These are phyloP conservation scores for Opisthocomus hoazin DNA, from an alignment of 2,113 vertebrate genomes.

Conservation along the genomic window DNA sequence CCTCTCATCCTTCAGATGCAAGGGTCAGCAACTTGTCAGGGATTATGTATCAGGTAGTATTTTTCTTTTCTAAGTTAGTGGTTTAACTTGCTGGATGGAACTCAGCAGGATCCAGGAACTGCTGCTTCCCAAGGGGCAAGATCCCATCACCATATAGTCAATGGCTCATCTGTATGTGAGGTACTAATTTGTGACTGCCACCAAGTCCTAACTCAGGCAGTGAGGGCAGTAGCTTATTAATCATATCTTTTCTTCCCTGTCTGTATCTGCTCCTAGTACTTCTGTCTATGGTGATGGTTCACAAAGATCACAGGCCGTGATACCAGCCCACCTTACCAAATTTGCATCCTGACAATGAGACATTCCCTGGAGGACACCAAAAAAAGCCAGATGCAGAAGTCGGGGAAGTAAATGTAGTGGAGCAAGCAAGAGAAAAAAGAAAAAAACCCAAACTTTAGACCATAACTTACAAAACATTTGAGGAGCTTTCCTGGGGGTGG, in stretches of 20 bases:
- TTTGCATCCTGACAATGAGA: neutral
- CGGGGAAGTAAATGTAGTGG: neutral
- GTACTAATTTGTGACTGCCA: neutral
- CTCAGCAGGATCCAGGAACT: conserved; percentile 32
- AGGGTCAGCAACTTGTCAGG: conserved; percentile 35
- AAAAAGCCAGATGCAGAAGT: neutral
- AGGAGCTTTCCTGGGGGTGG: neutral
- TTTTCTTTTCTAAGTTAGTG: conserved; percentile 32
- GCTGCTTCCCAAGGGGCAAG: neutral
- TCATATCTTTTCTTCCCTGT: neutral
- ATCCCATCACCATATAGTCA: neutral
- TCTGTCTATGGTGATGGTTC: neutral
- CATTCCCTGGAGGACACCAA: neutral
- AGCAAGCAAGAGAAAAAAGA: neutral
- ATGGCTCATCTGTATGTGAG: neutral
- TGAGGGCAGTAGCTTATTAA: neutral
- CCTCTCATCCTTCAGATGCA: neutral
- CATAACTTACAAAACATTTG: neutral
- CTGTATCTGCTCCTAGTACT: neutral
- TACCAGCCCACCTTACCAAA: neutral
- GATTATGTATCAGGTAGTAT: conserved; percentile 22
- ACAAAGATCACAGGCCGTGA: neutral
- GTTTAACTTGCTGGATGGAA: conserved; percentile 43
- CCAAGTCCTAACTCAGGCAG: neutral
- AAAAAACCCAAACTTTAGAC: neutral